These are phyloP conservation scores for Agrochola lychnidis DNA, from an alignment of 2,888 invertebrate species.

Conservation along the genomic window DNA sequence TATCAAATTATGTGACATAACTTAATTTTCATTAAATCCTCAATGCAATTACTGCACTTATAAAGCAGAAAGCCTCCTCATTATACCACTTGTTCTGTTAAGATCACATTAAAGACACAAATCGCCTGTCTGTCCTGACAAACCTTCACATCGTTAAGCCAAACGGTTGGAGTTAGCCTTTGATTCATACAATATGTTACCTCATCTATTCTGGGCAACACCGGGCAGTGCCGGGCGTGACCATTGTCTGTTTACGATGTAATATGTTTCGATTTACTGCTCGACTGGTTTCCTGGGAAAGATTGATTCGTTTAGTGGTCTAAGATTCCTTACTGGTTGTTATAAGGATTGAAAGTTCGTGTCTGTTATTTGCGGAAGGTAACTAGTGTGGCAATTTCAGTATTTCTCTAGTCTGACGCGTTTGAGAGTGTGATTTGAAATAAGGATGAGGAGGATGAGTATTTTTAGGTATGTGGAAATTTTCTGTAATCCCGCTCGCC, in stretches of 20 bases:
- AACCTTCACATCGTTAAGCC: conserved; percentile 55
- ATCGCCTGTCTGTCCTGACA: conserved; percentile 56
- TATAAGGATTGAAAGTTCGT: conserved; percentile 23
- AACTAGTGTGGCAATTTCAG: neutral
- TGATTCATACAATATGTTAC: conserved; percentile 29
- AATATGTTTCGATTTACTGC: conserved; percentile 43
- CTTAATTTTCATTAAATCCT: neutral
- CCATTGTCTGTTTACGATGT: conserved; percentile 50
- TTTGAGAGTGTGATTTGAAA: neutral
- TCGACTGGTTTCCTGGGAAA: conserved; percentile 26
- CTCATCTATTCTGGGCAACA: conserved; percentile 29
- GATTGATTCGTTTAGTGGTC: conserved; percentile 50
- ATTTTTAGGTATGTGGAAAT: neutral
- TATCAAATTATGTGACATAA: neutral
- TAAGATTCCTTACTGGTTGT: conserved; percentile 17
- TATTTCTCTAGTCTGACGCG: neutral
- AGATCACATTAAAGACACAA: conserved; percentile 53
- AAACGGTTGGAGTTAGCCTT: conserved; percentile 25
- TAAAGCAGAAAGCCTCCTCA: conserved; percentile 30
- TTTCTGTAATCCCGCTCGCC: neutral
- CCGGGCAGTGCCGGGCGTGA: conserved; percentile 11
- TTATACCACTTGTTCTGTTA: conserved; percentile 39
- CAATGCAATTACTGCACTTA: neutral
- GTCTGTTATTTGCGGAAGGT: conserved; percentile 16
- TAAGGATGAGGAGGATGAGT: too few relatives aligned